A percentile compares a stretch with the other conserved stretches of the same genome.
These are phyloP conservation scores for Rhabdornis inornatus DNA, from an alignment of 2,113 vertebrate species.

Conservation along the genomic window DNA sequence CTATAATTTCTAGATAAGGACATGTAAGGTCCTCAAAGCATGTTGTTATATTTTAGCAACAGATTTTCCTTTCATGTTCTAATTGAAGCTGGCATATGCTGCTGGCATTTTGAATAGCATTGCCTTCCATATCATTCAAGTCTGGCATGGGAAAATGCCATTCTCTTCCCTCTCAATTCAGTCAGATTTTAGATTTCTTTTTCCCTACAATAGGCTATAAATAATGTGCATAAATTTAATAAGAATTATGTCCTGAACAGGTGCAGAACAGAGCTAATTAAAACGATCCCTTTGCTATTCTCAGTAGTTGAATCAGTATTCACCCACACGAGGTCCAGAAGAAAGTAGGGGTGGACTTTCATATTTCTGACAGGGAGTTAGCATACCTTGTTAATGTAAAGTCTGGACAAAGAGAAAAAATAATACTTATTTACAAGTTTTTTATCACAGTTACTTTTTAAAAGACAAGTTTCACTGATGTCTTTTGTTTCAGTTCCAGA, in stretches of 20 bases:
- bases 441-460: background rate
- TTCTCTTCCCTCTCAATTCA: background rate
- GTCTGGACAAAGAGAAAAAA: background rate
- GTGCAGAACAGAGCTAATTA: background rate
- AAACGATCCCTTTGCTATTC: background rate
- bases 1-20: background rate
- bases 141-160: background rate
- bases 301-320: background rate
- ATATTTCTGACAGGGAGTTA: background rate
- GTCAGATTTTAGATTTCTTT: background rate
- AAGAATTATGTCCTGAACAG: background rate
- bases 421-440: background rate
- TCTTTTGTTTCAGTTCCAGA: slow-evolving; percentile 3
- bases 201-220: background rate
- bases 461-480: background rate
- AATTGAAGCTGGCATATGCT: slow-evolving; percentile 28
- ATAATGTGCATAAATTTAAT: background rate
- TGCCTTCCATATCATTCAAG: background rate
- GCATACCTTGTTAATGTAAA: background rate
- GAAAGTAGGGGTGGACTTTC: background rate
- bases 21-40: background rate
- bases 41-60: slow-evolving; percentile 4
- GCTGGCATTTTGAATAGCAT: background rate
- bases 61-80: slow-evolving; percentile 27
- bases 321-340: background rate